A percentile compares a stretch with the other conserved stretches of the same genome.
phyloP scores from a whole-genome alignment of 2,797 vertebrate genomes.

The Crenuchus spilurus region DNA sequence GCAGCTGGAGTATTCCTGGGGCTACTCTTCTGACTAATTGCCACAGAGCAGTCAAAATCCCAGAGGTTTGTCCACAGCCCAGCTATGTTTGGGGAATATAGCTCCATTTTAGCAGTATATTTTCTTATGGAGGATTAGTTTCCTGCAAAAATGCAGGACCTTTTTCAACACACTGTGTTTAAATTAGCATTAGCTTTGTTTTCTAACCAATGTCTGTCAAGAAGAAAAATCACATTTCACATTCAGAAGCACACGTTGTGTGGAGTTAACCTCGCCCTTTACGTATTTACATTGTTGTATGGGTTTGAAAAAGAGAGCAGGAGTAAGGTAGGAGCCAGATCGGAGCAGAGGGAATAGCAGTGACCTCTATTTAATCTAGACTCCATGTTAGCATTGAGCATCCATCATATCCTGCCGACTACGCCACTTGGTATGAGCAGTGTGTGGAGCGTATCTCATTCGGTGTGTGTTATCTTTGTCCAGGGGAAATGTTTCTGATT shows the following conservation, averaged over 20 bases:
- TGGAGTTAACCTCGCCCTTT: slow-evolving; percentile 44
- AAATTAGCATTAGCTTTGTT: slow-evolving; percentile 4
- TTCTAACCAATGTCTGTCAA: not conserved
- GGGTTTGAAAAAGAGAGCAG: slow-evolving; percentile 43
- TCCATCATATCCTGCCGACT: slow-evolving; percentile 49
- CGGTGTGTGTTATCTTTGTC: slow-evolving; percentile 33
- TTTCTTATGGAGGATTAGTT: not conserved
- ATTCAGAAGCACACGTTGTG: not conserved
- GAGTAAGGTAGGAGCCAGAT: slow-evolving; percentile 32
- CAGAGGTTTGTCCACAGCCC: slow-evolving; percentile 37
- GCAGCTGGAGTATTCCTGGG: slow-evolving; percentile 46
- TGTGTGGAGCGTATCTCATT: slow-evolving; percentile 25
- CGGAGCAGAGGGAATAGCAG: slow-evolving; percentile 6
- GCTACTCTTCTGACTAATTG: slow-evolving; percentile 53
- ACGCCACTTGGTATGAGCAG: slow-evolving; percentile 24
- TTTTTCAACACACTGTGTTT: not conserved
- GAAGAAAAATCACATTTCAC: not conserved
- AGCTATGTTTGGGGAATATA: slow-evolving; percentile 34
- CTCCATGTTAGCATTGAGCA: slow-evolving; percentile 33
- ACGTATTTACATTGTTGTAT: slow-evolving; percentile 37
- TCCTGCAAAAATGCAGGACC: slow-evolving; percentile 1
- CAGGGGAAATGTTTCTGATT: slow-evolving; percentile 35
- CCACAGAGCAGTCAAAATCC: slow-evolving; percentile 43
- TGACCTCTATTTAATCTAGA: slow-evolving; percentile 51
- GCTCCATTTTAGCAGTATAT: slow-evolving; percentile 35